Base-by-base conservation (phyloP, 2,113 vertebrate genomes). In the Platichthys stellatus region DNA sequence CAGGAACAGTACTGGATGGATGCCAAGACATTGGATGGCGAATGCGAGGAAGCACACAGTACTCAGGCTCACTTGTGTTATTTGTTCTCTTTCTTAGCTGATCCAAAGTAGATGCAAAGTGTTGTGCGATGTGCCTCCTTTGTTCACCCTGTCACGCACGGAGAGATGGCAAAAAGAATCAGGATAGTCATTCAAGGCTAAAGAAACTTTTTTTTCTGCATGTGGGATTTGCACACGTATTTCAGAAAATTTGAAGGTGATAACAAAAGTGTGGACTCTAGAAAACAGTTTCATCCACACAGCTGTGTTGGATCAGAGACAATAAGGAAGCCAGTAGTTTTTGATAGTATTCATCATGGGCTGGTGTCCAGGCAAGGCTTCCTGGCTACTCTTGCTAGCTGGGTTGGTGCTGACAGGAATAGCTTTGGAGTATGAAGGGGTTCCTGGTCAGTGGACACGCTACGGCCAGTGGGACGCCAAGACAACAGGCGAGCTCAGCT, bases 391-490 rank as follows among this genome's bases (percentile, higher is more conserved):
- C 56, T 56, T 90, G 26, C 87, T 96, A 49, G 89, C 91, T 3
- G 85, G 88, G 17, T 83, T 93, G 56, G 77, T 91, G 75, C 82
- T 93, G 13, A 76, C 78, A n/a, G 82, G 87, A 59, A 60, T 85
- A 3, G 94, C 95, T 4, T 90, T 98, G 86, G 96, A 98, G 80
- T 98, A 98, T 3, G 96, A 96, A 24, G 97, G 97, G 0, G 92
- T 95, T 53, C 95, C 96, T 0, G 97, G 97, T 61, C 97, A 98
- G 86, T 98, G 97, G 97, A 97, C 96, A 0, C 96, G 97, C 20
- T 98, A 97, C 1, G 95, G 93, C 14, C 96, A 95, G 58, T 98
- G 96, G 96, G 94, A 96, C 1, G 96, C 96, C 3, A 94, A 93
- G 38, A 86, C 94, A 13, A 94, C 93, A 1, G 97, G 95, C 0